These are phyloP conservation scores for Pionites leucogaster DNA, from an alignment of 2,113 vertebrate genomes.

Conservation along the genomic window DNA sequence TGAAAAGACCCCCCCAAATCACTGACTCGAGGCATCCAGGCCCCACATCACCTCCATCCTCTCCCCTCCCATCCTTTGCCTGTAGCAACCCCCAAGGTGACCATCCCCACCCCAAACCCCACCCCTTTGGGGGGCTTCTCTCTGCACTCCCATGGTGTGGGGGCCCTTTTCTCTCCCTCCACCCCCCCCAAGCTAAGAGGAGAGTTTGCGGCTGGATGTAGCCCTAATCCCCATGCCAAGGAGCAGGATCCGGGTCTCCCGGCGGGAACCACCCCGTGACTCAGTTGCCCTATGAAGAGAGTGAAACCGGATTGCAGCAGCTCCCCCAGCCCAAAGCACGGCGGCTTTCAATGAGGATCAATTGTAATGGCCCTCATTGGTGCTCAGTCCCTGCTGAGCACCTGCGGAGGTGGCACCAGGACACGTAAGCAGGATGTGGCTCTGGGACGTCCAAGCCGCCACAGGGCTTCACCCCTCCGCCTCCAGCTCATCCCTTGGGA, in stretches of 20 bases:
- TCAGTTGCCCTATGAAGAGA: background rate
- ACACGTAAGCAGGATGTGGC: fast-evolving
- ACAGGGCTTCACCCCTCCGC: fast-evolving
- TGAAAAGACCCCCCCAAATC: background rate
- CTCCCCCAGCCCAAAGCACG: fast-evolving
- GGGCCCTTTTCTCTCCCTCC: background rate
- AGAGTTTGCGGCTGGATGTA: background rate
- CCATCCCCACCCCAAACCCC: background rate
- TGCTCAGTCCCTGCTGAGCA: background rate
- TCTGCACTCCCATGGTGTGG: background rate
- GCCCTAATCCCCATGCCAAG: background rate
- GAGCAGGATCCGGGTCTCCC: background rate
- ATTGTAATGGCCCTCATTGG: background rate
- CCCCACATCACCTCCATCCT: fast-evolving
- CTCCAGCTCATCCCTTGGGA: background rate
- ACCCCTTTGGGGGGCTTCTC: background rate
- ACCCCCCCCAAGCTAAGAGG: background rate
- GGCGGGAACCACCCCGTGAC: fast-evolving
- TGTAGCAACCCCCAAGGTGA: background rate
- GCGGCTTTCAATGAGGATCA: background rate
- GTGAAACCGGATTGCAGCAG: background rate
- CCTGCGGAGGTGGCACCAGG: fast-evolving
- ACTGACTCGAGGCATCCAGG: background rate
- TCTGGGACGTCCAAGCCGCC: fast-evolving
- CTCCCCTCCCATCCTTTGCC: background rate